A percentile compares a stretch with the other conserved stretches of the same genome.
These are phyloP conservation scores for Phyto melanocephala DNA, from an alignment of 2,888 invertebrate genomes.

Conservation along the genomic window DNA sequence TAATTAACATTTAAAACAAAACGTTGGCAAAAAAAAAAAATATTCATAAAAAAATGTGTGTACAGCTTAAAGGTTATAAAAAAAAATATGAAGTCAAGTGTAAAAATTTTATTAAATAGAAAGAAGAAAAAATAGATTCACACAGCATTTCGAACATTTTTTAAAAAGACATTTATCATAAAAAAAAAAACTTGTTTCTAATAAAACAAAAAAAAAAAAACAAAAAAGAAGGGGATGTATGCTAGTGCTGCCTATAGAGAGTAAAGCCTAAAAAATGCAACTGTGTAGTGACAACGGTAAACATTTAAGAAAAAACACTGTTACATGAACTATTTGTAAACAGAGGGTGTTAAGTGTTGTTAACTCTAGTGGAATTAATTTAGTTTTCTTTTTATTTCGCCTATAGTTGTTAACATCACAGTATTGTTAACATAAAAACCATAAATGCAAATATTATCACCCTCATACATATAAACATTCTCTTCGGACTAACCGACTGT, in stretches of 20 bases:
- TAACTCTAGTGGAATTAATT: conserved; percentile 62
- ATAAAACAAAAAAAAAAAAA: neutral
- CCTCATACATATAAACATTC: conserved; percentile 2
- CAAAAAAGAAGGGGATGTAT: neutral
- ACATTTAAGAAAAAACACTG: neutral
- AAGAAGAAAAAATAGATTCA: conserved; percentile 26
- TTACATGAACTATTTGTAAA: neutral
- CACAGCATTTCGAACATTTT: conserved; percentile 48
- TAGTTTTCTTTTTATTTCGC: conserved; percentile 16
- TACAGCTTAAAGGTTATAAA: conserved; percentile 54
- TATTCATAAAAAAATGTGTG: neutral
- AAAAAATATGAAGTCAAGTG: conserved; percentile 57
- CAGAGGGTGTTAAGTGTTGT: conserved; percentile 52
- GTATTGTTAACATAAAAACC: conserved; percentile 30
- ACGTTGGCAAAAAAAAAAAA: conserved; percentile 4
- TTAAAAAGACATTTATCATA: conserved; percentile 58
- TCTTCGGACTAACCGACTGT: neutral
- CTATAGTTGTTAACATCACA: neutral
- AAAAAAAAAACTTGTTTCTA: neutral
- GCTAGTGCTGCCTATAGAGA: neutral
- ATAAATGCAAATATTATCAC: conserved; percentile 62
- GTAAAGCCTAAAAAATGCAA: conserved; percentile 36
- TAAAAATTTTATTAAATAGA: conserved; percentile 50
- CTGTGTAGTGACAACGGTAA: neutral
- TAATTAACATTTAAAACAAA: conserved; percentile 63